phyloP scores from a whole-genome alignment of 2,113 vertebrate species.

The Spea multiplicata region DNA sequence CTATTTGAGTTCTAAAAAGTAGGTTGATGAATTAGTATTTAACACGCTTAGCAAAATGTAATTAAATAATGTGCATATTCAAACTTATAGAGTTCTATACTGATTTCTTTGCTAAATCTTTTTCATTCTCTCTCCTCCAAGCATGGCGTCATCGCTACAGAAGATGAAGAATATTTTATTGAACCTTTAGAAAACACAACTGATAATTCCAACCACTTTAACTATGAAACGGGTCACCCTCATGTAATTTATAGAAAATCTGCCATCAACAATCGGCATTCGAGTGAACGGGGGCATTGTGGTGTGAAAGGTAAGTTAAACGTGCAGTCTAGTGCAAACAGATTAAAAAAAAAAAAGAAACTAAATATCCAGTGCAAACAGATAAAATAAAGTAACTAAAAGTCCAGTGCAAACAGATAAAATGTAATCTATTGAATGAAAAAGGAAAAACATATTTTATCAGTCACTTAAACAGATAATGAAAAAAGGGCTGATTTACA shows the following conservation, averaged over 20 bases:
- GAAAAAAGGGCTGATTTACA: too few relatives aligned
- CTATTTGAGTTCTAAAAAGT: too few relatives aligned
- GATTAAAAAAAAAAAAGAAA: background rate
- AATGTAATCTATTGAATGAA: too few relatives aligned
- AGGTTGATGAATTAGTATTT: too few relatives aligned
- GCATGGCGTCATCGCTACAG: slow-evolving; percentile 96
- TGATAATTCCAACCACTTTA: slow-evolving; percentile 79
- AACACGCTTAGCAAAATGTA: too few relatives aligned
- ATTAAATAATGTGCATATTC: too few relatives aligned
- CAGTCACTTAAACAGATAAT: too few relatives aligned
- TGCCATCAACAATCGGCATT: slow-evolving; percentile 78
- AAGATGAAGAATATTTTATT: slow-evolving; percentile 98
- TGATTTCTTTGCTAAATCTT: slow-evolving; percentile 47
- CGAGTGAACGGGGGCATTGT: slow-evolving; percentile 83
- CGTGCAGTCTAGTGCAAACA: background rate
- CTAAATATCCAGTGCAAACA: background rate
- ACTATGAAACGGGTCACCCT: slow-evolving; percentile 86
- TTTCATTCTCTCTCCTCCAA: slow-evolving; percentile 63
- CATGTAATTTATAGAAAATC: slow-evolving; percentile 99
- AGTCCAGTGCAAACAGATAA: too few relatives aligned
- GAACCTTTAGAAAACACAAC: slow-evolving; percentile 93
- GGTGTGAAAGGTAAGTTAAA: slow-evolving; percentile 86
- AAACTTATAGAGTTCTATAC: too few relatives aligned
- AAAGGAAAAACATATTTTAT: too few relatives aligned
- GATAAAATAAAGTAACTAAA: background rate